Base-by-base conservation (phyloP, 2,888 invertebrate genomes). In the Stegana nigrithorax region DNA sequence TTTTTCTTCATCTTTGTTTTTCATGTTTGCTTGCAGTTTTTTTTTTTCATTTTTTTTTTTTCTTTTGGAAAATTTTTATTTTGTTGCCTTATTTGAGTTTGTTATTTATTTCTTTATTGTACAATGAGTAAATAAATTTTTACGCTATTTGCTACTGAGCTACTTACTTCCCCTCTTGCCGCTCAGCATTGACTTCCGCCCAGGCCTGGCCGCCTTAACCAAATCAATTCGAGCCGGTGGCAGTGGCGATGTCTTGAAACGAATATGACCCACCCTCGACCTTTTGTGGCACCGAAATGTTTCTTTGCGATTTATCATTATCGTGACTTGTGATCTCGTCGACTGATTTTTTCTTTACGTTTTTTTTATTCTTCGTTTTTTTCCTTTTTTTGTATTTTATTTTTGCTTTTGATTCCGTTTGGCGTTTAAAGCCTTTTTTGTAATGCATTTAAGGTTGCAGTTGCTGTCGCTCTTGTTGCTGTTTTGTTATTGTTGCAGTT, bases 251-350 rank as follows among this genome's bases (percentile, higher is more conserved):
- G 62, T 47, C 44, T 36, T 23, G 36, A n/a, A 21, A 55, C 53
- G 36, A 55, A 55, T 55, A 55, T 55, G 53, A 72, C 69, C 77
- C 78, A 77, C 75, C 77, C 77, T 73, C 76, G 78, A 78, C 76
- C 78, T 78, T 76, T 76, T 78, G 76, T 74, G 75, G 75, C 73
- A 77, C 69, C 71, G 60, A 78, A 76, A 78, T 78, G 78, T 75
- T 76, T 75, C 67, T 67, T 71, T 78, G 76, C 76, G 78, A 76
- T 76, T 76, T 76, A 76, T 76, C 78, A 76, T 76, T 76, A 76
- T 76, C 76, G 76, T 76, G 76, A 75, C 76, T 76, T 78, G 78
- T 76, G 76, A 76, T 78, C 76, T 75, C 67, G 72, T 72, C 67
- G 70, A 55, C 19, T 66, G 67, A 71, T 73, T 76, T 72, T 67